Percentiles rank a stretch among this genome's conserved stretches.
Conservation (phyloP, 2,797 vertebrate species). For the Acestrorhynchus altus region DNA sequence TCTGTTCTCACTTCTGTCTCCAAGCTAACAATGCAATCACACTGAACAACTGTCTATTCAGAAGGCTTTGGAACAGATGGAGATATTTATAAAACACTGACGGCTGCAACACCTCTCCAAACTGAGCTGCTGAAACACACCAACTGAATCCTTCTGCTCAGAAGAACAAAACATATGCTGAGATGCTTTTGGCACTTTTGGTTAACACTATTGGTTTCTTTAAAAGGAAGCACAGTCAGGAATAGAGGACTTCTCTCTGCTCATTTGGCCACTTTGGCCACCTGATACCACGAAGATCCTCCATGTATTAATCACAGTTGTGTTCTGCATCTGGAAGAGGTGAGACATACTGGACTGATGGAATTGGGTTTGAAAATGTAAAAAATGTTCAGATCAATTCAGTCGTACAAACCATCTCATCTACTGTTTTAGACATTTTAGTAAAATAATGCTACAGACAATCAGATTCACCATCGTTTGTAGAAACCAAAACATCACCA, state of each 20-base stretch:
- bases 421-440: too few species aligned
- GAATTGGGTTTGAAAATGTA: too few species aligned
- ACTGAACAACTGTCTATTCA: slow-evolving; percentile 41
- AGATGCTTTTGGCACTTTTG: slow-evolving; percentile 22
- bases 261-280: too few species aligned
- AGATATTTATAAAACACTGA: slow-evolving; percentile 49
- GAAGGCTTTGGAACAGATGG: slow-evolving; percentile 37
- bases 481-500: too few species aligned
- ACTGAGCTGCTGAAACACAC: slow-evolving; percentile 14
- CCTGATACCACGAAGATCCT: too few species aligned
- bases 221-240: neutral
- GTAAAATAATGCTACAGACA: too few species aligned
- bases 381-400: too few species aligned
- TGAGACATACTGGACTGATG: too few species aligned
- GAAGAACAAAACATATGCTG: slow-evolving; percentile 8
- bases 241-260: neutral
- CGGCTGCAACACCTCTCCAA: slow-evolving; percentile 33
- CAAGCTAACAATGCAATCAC: slow-evolving; percentile 30
- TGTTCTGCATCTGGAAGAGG: too few species aligned
- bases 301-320: too few species aligned
- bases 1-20: slow-evolving; percentile 29
- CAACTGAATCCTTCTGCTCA: slow-evolving; percentile 42
- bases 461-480: too few species aligned
- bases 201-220: neutral
- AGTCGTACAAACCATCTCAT: too few species aligned